These are phyloP conservation scores for Gymnodraco acuticeps DNA, from an alignment of 2,797 vertebrate species.

Conservation along the genomic window DNA sequence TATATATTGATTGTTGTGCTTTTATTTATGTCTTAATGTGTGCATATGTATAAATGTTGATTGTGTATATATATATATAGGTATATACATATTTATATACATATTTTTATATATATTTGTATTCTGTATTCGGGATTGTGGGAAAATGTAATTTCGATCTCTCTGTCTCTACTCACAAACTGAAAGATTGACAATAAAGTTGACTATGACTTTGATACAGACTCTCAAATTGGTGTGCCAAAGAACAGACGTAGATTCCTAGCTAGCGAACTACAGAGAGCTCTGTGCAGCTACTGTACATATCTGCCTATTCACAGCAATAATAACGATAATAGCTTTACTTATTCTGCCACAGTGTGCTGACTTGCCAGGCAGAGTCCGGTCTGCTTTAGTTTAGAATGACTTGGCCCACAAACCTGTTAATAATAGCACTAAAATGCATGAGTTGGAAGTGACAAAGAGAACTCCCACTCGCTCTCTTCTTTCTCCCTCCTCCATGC, in stretches of 20 bases:
- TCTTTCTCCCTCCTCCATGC: conserved; percentile 37
- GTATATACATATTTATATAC: no score
- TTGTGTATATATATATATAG: no score
- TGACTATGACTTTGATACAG: background rate
- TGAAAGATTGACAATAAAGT: no score
- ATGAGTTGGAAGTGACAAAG: conserved; percentile 62
- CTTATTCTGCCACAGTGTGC: conserved; percentile 28
- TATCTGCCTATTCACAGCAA: conserved; percentile 28
- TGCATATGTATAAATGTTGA: no score
- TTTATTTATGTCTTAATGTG: no score
- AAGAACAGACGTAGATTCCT: conserved; percentile 18
- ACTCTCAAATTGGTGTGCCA: conserved; percentile 16
- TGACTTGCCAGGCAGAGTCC: conserved; percentile 29
- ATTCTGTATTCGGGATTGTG: no score
- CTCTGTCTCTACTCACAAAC: no score
- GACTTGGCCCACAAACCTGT: conserved; percentile 58
- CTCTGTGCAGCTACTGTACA: conserved; percentile 1
- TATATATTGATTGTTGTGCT: no score
- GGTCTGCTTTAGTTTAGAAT: conserved; percentile 43
- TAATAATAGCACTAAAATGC: conserved; percentile 64
- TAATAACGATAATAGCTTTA: conserved; percentile 26
- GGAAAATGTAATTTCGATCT: no score
- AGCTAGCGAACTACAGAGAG: conserved; percentile 29
- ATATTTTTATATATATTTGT: no score
- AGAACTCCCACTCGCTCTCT: conserved; percentile 27